phyloP scores from a whole-genome alignment of 2,113 vertebrate genomes.

The Melozone crissalis region DNA sequence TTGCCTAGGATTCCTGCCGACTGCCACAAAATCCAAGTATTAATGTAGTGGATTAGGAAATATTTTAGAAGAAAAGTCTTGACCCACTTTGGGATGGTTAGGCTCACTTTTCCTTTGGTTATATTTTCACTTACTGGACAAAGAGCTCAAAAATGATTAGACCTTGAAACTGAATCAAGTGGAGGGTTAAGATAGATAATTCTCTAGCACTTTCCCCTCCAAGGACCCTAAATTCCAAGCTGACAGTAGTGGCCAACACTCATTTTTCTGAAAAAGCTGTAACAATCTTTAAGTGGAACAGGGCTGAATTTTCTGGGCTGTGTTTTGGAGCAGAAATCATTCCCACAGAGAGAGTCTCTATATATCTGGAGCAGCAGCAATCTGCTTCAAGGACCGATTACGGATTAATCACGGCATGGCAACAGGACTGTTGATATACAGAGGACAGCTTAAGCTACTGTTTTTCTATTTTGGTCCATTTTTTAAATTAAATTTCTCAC shows the following conservation, averaged over 20 bases:
- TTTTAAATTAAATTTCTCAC: conserved; percentile 16
- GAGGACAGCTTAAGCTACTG: conserved; percentile 40
- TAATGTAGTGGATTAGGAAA: conserved; percentile 32
- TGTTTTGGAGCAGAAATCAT: conserved; percentile 48
- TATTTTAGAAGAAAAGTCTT: conserved; percentile 40
- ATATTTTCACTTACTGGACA: conserved; percentile 35
- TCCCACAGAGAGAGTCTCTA: not conserved
- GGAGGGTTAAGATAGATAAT: conserved; percentile 49
- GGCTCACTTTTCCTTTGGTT: conserved; percentile 21
- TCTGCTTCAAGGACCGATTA: conserved; percentile 29
- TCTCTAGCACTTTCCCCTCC: conserved; percentile 37
- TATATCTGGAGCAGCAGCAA: conserved; percentile 6
- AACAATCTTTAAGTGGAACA: not conserved
- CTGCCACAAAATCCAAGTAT: conserved; percentile 25
- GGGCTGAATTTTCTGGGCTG: conserved; percentile 8
- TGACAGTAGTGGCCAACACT: conserved; percentile 30
- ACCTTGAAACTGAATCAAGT: conserved; percentile 58
- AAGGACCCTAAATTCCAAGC: conserved; percentile 54
- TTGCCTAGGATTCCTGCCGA: conserved; percentile 26
- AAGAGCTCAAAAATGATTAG: conserved; percentile 33
- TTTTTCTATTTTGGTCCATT: conserved; percentile 22
- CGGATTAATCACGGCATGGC: not conserved
- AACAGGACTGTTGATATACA: conserved; percentile 12
- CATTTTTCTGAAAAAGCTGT: conserved; percentile 57
- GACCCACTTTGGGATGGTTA: not conserved